phyloP scores from a whole-genome alignment of 2,797 vertebrate species.

The Cirrhinus molitorella region DNA sequence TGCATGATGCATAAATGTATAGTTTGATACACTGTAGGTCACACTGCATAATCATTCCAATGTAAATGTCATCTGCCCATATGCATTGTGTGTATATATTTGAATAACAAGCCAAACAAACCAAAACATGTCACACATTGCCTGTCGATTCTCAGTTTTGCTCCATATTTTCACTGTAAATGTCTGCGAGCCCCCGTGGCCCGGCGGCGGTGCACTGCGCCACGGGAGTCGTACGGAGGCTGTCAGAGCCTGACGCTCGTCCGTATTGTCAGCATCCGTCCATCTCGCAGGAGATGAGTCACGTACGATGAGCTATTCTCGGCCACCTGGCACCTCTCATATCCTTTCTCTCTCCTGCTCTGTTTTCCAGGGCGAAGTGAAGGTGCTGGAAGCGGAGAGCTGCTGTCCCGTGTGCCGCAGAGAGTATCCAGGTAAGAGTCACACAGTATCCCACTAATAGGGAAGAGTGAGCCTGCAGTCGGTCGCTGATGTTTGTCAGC shows the following conservation, averaged over 20 bases:
- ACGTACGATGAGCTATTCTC: constrained; percentile 50
- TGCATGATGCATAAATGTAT: not conserved
- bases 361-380: constrained; percentile 80
- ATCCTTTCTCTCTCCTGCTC: constrained; percentile 11
- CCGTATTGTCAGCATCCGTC: constrained; percentile 20
- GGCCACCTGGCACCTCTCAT: constrained; percentile 10
- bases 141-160: not conserved
- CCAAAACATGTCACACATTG: not conserved
- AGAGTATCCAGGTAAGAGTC: constrained; percentile 74
- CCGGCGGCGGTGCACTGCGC: not conserved
- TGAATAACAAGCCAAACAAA: not conserved
- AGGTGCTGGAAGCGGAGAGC: constrained; percentile 81
- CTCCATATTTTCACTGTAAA: not conserved
- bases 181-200: not conserved
- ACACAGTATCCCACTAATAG: not conserved
- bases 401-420: constrained; percentile 88
- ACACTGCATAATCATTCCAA: not conserved
- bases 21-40: not conserved
- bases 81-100: not conserved
- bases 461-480: constrained; percentile 8
- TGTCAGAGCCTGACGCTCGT: not conserved
- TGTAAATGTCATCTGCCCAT: not conserved
- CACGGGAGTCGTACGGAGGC: not conserved
- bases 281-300: constrained; percentile 45
- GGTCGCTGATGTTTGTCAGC: constrained; percentile 44